Percentiles rank a stretch among this genome's conserved stretches.
Conservation (phyloP, 2,113 vertebrate species). For the Clarias batrachus region DNA sequence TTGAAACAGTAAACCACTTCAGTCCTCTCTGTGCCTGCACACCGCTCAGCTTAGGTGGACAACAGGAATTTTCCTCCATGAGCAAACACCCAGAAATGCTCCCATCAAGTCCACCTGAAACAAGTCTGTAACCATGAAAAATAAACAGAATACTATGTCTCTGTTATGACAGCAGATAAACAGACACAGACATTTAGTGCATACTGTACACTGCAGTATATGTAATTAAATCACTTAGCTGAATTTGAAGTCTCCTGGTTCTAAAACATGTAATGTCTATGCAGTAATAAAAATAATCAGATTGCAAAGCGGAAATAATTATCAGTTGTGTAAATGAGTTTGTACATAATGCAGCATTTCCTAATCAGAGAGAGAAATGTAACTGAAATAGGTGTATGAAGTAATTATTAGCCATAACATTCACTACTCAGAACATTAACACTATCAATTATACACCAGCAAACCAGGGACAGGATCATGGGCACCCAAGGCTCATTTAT, state of each 20-base stretch:
- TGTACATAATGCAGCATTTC: not conserved
- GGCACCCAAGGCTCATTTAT: no score
- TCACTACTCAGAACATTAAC: no score
- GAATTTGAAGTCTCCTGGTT: not conserved
- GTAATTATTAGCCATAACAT: no score
- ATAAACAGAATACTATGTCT: not conserved
- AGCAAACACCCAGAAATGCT: slow-evolving; percentile 7
- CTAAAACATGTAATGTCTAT: not conserved
- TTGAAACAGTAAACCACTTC: not conserved
- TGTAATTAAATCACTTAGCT: not conserved
- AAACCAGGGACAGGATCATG: no score
- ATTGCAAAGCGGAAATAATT: not conserved
- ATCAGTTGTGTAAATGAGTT: not conserved
- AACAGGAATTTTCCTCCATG: slow-evolving; percentile 21
- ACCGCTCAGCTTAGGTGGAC: not conserved
- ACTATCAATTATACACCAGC: no score
- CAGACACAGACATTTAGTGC: not conserved
- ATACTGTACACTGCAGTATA: not conserved
- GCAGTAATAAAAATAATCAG: not conserved
- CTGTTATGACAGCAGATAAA: not conserved
- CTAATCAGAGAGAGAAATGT: not conserved
- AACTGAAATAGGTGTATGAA: not conserved
- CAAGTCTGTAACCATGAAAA: not conserved
- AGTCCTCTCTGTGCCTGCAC: not conserved
- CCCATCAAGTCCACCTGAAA: not conserved